Base-by-base conservation (phyloP, 2,888 invertebrate genomes). In the Apoda limacodes region DNA sequence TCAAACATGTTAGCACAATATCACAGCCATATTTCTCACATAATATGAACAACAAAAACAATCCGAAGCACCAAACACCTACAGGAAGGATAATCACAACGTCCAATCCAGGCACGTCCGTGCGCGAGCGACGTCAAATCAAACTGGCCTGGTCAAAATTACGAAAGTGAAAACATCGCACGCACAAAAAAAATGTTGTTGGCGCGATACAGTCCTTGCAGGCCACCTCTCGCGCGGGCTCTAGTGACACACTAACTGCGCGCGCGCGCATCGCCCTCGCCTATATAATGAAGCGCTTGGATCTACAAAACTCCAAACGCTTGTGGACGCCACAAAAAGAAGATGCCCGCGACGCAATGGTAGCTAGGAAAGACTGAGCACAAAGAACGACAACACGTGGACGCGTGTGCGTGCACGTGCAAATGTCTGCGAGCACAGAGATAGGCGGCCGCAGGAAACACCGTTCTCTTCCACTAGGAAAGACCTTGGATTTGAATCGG, bases 381-480 rank as follows among this genome's bases (percentile, higher is more conserved):
- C 74, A 74, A 74, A 75, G 76, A 72, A 67, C 61, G 60, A 56
- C 58, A 58, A 68, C 72, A 71, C 71, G 72, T 68, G 71, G 63
- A 64, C 63, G 66, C 60, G 72, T 66, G 71, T 70, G 74, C 65
- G 75, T 71, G 65, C 65, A 61, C 70, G 68, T 65, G 72, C 60
- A 54, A 53, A 47, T 65, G 71, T 67, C 55, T 55, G 68, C 68
- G 75, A 72, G 75, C 63, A 62, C 67, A 68, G 74, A 75, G 76
- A 78, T 72, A 76, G 76, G 75, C 70, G 70, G 71, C 57, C 78
- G 76, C 81, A 81, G 81, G 81, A 82, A 81, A 80, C 80, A 69
- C 80, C 81, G 76, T 80, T 82, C 81, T 82, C 81, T 81, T 82
- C 78, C 80, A 81, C 76, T 70, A 81, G 81, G 81, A 82, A 82